Conservation (phyloP, 2,888 invertebrate species). For the Fabriciana adippe region DNA sequence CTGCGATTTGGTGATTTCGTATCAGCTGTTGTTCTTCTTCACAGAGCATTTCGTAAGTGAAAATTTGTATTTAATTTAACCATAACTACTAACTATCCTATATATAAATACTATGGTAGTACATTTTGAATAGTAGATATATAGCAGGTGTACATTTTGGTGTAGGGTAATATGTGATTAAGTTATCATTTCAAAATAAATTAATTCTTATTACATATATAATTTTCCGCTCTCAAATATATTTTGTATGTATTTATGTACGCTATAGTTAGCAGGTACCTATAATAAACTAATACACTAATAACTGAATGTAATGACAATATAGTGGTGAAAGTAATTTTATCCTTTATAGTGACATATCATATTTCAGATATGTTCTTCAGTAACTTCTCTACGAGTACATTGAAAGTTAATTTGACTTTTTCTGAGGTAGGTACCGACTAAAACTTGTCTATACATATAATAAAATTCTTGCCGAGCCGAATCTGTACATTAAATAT, state of each 20-base stretch:
- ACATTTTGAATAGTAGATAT: too few relatives aligned
- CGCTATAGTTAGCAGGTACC: too few relatives aligned
- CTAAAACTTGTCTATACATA: constrained; percentile 21
- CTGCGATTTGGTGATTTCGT: constrained; percentile 96
- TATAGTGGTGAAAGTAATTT: too few relatives aligned
- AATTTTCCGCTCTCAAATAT: too few relatives aligned
- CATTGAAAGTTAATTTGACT: constrained; percentile 90
- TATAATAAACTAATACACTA: too few relatives aligned
- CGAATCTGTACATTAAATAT: too few relatives aligned
- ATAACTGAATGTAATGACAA: not conserved
- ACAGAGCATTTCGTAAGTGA: constrained; percentile 91
- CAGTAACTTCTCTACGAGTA: constrained; percentile 89
- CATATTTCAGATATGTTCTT: constrained; percentile 79
- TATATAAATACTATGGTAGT: not conserved
- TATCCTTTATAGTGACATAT: constrained; percentile 11
- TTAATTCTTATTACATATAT: too few relatives aligned
- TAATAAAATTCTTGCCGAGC: too few relatives aligned
- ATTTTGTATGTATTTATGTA: too few relatives aligned
- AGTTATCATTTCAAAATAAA: too few relatives aligned
- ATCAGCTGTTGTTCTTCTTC: constrained; percentile 92
- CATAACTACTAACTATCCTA: not conserved
- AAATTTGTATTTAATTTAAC: constrained; percentile 32
- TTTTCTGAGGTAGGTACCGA: constrained; percentile 86
- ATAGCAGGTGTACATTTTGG: not conserved
- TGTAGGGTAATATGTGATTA: not conserved